Conservation (phyloP, 2,888 invertebrate genomes). For the Dione vanillae region DNA sequence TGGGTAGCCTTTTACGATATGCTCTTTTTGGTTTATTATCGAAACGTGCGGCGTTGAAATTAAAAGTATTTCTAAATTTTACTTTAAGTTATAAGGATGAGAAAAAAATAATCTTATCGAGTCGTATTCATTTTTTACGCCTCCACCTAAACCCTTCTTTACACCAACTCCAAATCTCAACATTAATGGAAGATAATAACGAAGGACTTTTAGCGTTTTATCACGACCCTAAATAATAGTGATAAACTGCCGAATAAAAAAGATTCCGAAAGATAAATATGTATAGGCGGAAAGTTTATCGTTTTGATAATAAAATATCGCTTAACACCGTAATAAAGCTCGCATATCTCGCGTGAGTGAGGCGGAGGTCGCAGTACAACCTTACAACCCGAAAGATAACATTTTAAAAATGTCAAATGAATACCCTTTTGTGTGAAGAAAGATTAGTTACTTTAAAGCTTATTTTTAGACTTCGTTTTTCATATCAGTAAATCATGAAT, state of each 20-base stretch:
- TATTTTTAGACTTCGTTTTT: background rate
- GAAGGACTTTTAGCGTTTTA: constrained; percentile 64
- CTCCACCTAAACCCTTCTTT: constrained; percentile 34
- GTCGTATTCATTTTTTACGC: constrained; percentile 40
- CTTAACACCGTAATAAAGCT: constrained; percentile 72
- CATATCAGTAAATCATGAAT: constrained; percentile 5
- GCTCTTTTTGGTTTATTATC: constrained; percentile 23
- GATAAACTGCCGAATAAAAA: constrained; percentile 77
- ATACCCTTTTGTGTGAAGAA: constrained; percentile 16
- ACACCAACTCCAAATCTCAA: constrained; percentile 45
- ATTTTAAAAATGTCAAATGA: constrained; percentile 24
- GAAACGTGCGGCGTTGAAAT: constrained; percentile 14
- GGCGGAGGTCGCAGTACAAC: constrained; percentile 48
- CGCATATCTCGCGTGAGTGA: constrained; percentile 65
- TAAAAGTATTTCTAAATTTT: constrained; percentile 28
- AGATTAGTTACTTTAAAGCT: constrained; percentile 23
- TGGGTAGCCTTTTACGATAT: constrained; percentile 24
- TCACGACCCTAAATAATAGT: constrained; percentile 74
- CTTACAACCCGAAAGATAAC: constrained; percentile 34
- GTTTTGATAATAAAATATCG: constrained; percentile 74
- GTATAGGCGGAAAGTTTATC: constrained; percentile 68
- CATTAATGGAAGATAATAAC: constrained; percentile 46
- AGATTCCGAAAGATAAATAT: constrained; percentile 71
- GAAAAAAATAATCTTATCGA: constrained; percentile 36
- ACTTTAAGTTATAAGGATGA: constrained; percentile 18